A percentile compares a stretch with the other conserved stretches of the same genome.
phyloP scores from a whole-genome alignment of 1,140 invertebrate genomes.

The Hylaeus anthracinus region DNA sequence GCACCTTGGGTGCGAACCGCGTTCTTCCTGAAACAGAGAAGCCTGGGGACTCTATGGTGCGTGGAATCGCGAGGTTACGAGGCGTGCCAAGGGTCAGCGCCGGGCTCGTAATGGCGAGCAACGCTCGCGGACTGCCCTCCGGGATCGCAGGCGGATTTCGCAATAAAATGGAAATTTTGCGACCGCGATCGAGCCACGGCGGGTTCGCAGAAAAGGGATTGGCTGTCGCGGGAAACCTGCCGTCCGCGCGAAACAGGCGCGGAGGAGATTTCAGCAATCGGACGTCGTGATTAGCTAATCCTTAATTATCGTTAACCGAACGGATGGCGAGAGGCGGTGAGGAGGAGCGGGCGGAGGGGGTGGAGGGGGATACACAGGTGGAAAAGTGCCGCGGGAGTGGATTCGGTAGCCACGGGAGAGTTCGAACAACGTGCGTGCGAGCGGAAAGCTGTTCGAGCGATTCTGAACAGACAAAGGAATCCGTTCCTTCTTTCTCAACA shows the following conservation, averaged over 20 bases:
- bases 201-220: slow-evolving; percentile 16
- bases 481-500: neutral
- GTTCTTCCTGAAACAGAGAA: no score
- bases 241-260: slow-evolving; percentile 1
- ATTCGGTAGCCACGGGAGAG: slow-evolving; percentile 6
- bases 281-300: slow-evolving; percentile 41
- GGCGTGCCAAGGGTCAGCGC: slow-evolving; percentile 58
- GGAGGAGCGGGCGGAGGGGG: neutral
- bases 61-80: slow-evolving; percentile 28
- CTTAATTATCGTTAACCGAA: slow-evolving; percentile 42
- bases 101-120: slow-evolving; percentile 47
- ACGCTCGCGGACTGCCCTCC: neutral
- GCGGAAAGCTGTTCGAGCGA: slow-evolving; percentile 10
- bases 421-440: neutral
- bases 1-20: no score
- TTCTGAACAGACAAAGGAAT: slow-evolving; percentile 5
- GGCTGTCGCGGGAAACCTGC: neutral
- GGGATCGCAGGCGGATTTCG: neutral
- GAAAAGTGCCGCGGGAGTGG: slow-evolving; percentile 8
- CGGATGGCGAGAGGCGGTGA: neutral
- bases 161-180: slow-evolving; percentile 33
- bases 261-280: slow-evolving; percentile 47
- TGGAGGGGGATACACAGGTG: neutral
- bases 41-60: slow-evolving; percentile 4
- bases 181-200: neutral